These are phyloP conservation scores for Gymnothorax reevesii DNA, from an alignment of 2,797 vertebrate genomes.

Conservation along the genomic window DNA sequence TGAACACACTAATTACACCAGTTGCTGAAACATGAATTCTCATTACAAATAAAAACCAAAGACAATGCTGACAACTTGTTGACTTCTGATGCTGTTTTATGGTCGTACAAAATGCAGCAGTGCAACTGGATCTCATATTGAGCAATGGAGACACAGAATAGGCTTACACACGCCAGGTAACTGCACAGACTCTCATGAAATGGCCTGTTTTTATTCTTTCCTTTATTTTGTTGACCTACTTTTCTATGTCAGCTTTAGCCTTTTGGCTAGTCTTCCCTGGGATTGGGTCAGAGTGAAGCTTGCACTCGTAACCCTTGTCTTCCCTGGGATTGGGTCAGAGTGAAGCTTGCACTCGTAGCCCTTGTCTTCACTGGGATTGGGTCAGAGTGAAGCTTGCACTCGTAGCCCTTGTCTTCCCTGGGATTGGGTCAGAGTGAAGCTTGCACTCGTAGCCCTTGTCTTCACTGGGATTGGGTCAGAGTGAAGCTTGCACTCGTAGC, in stretches of 20 bases:
- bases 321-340: slow-evolving; percentile 40
- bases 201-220: slow-evolving; percentile 28
- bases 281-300: slow-evolving; percentile 39
- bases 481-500: slow-evolving; percentile 29
- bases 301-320: slow-evolving; percentile 30
- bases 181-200: slow-evolving; percentile 27
- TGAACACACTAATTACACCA: background rate
- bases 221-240: slow-evolving; percentile 23
- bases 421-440: slow-evolving; percentile 40
- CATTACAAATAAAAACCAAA: background rate
- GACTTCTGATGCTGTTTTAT: background rate
- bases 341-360: slow-evolving; percentile 28
- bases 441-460: slow-evolving; percentile 28
- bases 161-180: slow-evolving; percentile 19
- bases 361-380: slow-evolving; percentile 39
- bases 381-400: slow-evolving; percentile 27
- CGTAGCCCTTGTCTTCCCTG: slow-evolving; percentile 25
- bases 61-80: background rate
- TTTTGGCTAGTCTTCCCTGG: slow-evolving; percentile 34
- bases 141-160: slow-evolving; percentile 36
- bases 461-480: slow-evolving; percentile 40
- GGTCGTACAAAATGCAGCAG: background rate
- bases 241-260: slow-evolving; percentile 40
- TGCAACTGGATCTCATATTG: background rate
- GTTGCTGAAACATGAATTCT: background rate